Conservation (phyloP, 2,888 invertebrate genomes). For the Ommatoiulus sabulosus region DNA sequence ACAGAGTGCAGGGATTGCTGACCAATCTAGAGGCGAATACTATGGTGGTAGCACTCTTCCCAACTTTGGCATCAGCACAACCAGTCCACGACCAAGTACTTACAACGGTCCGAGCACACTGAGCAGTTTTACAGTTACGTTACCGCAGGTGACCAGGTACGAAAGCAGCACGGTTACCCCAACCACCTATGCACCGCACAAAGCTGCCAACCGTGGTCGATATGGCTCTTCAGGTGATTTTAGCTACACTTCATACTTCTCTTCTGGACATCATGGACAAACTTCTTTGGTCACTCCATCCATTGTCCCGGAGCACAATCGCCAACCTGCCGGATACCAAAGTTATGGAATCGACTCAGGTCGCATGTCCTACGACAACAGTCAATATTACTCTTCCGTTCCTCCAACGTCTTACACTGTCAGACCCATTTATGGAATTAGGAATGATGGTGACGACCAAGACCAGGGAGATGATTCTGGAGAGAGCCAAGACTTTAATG, state of each 20-base stretch:
- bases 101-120: background rate
- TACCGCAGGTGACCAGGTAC: background rate
- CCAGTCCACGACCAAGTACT: background rate
- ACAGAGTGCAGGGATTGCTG: background rate
- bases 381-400: background rate
- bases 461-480: background rate
- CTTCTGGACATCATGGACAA: background rate
- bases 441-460: background rate
- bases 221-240: background rate
- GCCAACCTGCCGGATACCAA: background rate
- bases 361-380: background rate
- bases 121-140: background rate
- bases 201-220: background rate
- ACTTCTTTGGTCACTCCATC: background rate
- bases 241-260: background rate
- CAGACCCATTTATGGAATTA: background rate
- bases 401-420: background rate
- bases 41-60: background rate
- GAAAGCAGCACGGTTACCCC: background rate
- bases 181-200: background rate
- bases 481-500: background rate
- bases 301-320: background rate
- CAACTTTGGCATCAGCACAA: constrained; percentile 1
- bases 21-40: background rate
- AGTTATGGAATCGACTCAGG: background rate